Evolutionary conservation across 1,140 invertebrate species (phyloP).

Genomic region (Drosophila malerkotliana): DNA sequence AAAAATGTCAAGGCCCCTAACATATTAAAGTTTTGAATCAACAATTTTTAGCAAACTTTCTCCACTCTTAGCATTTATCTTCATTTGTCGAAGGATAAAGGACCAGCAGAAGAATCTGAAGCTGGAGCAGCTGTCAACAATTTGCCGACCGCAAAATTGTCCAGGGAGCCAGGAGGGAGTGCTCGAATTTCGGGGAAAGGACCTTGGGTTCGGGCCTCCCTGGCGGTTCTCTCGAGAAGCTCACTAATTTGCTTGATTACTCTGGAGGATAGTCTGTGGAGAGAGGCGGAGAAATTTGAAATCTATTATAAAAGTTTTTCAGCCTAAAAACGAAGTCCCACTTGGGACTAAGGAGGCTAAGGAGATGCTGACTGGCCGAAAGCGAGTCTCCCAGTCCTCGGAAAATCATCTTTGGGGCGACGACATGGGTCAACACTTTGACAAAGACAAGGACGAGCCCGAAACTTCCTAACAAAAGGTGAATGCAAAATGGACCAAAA

Average conservation of each 20-base stretch:
- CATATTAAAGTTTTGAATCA: constrained; percentile 23
- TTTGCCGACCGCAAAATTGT: constrained; percentile 72
- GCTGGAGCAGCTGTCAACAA: constrained; percentile 70
- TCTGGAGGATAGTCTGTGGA: constrained; percentile 55
- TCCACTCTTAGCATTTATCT: constrained; percentile 62
- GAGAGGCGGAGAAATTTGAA: constrained; percentile 60
- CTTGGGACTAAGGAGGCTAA: constrained; percentile 27
- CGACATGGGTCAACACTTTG: constrained; percentile 58
- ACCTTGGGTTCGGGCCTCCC: constrained; percentile 20
- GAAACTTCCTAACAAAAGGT: constrained; percentile 31
- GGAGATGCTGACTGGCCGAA: constrained; percentile 8
- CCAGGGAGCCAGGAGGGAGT: constrained; percentile 56
- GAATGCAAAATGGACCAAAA: constrained; percentile 1
- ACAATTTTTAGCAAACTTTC: constrained; percentile 39
- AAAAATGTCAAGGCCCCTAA: constrained; percentile 1
- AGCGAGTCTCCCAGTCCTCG: not conserved
- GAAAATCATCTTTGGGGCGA: constrained; percentile 39
- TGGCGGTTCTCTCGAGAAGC: constrained; percentile 39
- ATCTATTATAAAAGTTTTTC: constrained; percentile 80
- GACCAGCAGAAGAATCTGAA: constrained; percentile 15
- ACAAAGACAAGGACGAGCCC: constrained; percentile 37
- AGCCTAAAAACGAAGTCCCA: constrained; percentile 44
- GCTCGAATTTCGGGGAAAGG: constrained; percentile 44
- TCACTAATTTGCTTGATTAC: constrained; percentile 80
- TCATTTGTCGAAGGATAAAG: constrained; percentile 59